Percentiles rank a stretch among this genome's conserved stretches.
These are phyloP conservation scores for Sebastiscus tertius DNA, from an alignment of 2,797 vertebrate species.

Conservation along the genomic window DNA sequence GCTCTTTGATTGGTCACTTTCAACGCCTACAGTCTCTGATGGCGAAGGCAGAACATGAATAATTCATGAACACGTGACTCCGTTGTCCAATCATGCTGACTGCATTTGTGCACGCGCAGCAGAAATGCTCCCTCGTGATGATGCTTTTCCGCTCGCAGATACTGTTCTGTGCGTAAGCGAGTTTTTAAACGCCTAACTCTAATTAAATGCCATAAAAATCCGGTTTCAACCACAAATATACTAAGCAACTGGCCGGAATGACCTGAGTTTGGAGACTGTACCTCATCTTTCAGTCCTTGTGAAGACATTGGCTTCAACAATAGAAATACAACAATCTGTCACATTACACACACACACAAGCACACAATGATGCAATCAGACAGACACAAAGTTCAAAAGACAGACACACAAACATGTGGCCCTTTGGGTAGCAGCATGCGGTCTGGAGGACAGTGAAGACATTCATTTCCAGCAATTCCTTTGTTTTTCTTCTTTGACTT, in stretches of 20 bases:
- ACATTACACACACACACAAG: background rate
- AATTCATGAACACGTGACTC: no score
- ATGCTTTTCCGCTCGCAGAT: no score
- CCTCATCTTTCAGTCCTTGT: background rate
- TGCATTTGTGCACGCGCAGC: no score
- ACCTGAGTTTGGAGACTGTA: background rate
- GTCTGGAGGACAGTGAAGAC: slow-evolving; percentile 30
- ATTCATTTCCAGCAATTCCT: slow-evolving; percentile 10
- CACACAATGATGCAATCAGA: slow-evolving; percentile 15
- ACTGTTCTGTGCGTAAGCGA: no score
- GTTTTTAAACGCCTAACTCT: no score
- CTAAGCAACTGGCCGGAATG: background rate
- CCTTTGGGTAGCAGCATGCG: slow-evolving; percentile 9
- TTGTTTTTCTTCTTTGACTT: slow-evolving; percentile 41
- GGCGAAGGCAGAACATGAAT: no score
- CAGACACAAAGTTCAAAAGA: slow-evolving; percentile 17
- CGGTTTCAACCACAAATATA: background rate
- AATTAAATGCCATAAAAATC: no score
- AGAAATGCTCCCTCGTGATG: no score
- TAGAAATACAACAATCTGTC: background rate
- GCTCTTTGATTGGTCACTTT: no score
- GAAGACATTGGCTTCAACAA: background rate
- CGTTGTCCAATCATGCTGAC: no score
- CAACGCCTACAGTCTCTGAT: no score
- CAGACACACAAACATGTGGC: background rate